Conservation (phyloP, 2,888 invertebrate genomes). For the Amphipoea oculea region DNA sequence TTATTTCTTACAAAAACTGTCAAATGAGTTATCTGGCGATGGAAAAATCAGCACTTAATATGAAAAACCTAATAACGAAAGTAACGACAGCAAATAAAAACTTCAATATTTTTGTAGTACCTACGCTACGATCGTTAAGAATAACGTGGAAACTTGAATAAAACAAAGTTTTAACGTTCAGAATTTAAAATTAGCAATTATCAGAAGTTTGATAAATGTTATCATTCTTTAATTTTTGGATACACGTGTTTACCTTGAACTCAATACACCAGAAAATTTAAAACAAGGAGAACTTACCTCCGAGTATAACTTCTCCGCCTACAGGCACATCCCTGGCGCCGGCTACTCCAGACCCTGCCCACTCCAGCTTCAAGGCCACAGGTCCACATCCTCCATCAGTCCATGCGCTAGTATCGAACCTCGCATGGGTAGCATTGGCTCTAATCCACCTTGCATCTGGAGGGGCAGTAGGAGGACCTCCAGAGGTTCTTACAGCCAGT, state of each 20-base stretch:
- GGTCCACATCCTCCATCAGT: constrained; percentile 96
- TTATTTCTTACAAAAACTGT: no score
- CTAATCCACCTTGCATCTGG: constrained; percentile 94
- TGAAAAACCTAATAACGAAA: background rate
- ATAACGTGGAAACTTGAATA: background rate
- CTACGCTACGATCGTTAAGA: background rate
- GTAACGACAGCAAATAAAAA: background rate
- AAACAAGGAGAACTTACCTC: constrained; percentile 75
- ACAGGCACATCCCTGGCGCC: constrained; percentile 87
- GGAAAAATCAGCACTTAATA: no score
- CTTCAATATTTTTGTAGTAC: background rate
- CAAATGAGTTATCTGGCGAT: no score
- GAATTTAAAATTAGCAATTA: background rate
- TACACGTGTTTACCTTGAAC: background rate
- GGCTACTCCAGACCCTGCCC: constrained; percentile 88
- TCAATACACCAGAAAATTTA: background rate
- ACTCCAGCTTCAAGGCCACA: constrained; percentile 94
- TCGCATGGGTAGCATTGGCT: constrained; percentile 95
- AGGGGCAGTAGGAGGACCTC: constrained; percentile 92
- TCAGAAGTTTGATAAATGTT: constrained; percentile 1
- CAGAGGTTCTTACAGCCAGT: constrained; percentile 95
- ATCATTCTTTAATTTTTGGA: constrained; percentile 8
- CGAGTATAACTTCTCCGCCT: constrained; percentile 86
- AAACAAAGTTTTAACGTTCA: constrained; percentile 9
- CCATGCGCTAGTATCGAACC: constrained; percentile 95